phyloP scores from a whole-genome alignment of 2,888 invertebrate species.

The Syritta pipiens region DNA sequence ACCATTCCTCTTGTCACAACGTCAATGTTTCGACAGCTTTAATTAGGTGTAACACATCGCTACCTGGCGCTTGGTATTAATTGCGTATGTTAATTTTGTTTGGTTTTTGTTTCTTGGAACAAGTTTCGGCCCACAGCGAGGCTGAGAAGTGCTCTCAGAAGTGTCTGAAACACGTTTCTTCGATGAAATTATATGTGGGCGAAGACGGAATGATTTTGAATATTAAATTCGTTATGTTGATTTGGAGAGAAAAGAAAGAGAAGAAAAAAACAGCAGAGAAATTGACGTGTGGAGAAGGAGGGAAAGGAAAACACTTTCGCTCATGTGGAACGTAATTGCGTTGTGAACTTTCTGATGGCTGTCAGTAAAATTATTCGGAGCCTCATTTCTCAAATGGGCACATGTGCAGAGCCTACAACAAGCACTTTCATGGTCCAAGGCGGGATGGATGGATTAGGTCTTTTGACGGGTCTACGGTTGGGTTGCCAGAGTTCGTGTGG shows the following conservation, averaged over 20 bases:
- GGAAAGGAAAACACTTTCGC: conserved; percentile 6
- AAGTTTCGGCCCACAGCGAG: conserved; percentile 36
- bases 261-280: no score
- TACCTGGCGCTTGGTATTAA: conserved; percentile 57
- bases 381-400: background rate
- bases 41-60: conserved; percentile 44
- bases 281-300: no score
- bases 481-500: no score
- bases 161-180: conserved; percentile 37
- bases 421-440: no score
- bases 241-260: background rate
- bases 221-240: background rate
- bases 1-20: conserved; percentile 37
- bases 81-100: conserved; percentile 53
- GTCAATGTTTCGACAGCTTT: conserved; percentile 40
- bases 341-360: conserved; percentile 50
- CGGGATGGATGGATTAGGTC: no score
- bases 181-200: conserved; percentile 40
- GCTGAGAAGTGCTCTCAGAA: background rate
- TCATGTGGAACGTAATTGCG: conserved; percentile 44
- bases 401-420: no score
- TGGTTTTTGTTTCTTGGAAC: no score
- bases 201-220: conserved; percentile 43
- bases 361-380: conserved; percentile 37
- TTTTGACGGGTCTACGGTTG: no score